Conservation (phyloP, 2,113 vertebrate species). For the Salvelinus sp. region DNA sequence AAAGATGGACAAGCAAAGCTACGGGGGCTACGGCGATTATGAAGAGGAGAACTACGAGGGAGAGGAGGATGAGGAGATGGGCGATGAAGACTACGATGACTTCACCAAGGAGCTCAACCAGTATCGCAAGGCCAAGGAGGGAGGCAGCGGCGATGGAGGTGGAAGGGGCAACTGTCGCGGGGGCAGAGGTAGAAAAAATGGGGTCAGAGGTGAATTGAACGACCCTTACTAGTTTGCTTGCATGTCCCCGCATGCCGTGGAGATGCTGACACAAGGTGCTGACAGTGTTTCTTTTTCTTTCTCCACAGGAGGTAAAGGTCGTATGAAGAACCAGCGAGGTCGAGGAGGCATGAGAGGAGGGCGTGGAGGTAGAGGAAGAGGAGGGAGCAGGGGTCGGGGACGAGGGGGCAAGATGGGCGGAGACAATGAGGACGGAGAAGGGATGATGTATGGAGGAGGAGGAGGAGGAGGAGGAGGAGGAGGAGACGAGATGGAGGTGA, state of each 20-base stretch:
- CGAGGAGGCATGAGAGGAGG: conserved; percentile 82
- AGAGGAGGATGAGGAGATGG: conserved; percentile 86
- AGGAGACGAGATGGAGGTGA: conserved; percentile 74
- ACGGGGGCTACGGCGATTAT: conserved; percentile 84
- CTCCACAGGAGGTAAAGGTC: conserved; percentile 76
- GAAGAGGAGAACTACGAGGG: conserved; percentile 86
- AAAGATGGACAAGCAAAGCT: conserved; percentile 89
- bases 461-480: conserved; percentile 66
- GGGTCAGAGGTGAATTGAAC: conserved; percentile 24
- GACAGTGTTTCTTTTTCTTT: conserved; percentile 4
- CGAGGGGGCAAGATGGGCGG: conserved; percentile 45
- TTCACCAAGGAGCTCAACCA: conserved; percentile 91
- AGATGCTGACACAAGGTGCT: neutral
- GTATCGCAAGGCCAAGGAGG: conserved; percentile 90
- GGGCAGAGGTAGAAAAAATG: conserved; percentile 58
- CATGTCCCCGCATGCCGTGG: neutral
- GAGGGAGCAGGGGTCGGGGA: conserved; percentile 47
- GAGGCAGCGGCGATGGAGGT: conserved; percentile 47
- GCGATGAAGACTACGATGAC: conserved; percentile 88
- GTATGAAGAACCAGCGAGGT: conserved; percentile 82
- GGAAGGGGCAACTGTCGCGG: conserved; percentile 44
- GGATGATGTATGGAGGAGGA: conserved; percentile 40
- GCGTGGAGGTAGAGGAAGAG: conserved; percentile 66
- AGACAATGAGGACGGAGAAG: conserved; percentile 51
- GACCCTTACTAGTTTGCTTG: neutral